These are phyloP conservation scores for Trachelipus rathkii DNA, from an alignment of 1,140 invertebrate species.

Conservation along the genomic window DNA sequence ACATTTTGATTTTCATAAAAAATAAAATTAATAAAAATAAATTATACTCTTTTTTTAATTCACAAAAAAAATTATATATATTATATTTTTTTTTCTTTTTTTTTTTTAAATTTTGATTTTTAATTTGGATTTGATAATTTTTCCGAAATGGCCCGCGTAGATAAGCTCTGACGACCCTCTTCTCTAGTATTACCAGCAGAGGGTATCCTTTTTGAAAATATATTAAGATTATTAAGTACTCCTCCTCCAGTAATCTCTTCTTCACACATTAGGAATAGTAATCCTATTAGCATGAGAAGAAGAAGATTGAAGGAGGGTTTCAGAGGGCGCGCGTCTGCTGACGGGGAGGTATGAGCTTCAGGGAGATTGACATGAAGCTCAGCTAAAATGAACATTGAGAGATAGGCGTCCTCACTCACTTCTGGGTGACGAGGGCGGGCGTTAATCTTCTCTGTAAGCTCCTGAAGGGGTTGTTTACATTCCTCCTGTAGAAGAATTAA, in stretches of 20 bases:
- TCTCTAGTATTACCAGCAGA: neutral
- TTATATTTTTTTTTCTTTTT: too few species aligned
- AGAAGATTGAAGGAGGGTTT: neutral
- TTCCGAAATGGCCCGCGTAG: too few species aligned
- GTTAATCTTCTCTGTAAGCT: constrained; percentile 76
- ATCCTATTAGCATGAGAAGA: neutral
- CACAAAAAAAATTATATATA: too few species aligned
- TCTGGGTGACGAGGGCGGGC: constrained; percentile 64
- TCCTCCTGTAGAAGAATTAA: constrained; percentile 63
- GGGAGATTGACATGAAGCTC: constrained; percentile 71
- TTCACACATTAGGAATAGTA: neutral
- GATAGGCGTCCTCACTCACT: constrained; percentile 76
- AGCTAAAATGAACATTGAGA: constrained; percentile 85
- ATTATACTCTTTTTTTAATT: too few species aligned
- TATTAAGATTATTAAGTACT: neutral
- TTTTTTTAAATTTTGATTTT: too few species aligned
- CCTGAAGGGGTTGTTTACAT: constrained; percentile 72
- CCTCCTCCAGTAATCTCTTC: neutral
- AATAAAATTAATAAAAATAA: too few species aligned
- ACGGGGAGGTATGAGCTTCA: constrained; percentile 36
- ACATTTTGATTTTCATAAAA: too few species aligned
- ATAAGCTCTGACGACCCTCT: neutral
- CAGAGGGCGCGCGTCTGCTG: neutral
- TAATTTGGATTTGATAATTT: too few species aligned
- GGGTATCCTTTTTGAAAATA: neutral